A percentile compares a stretch with the other conserved stretches of the same genome.
Conservation (phyloP, 2,113 vertebrate species). For the Phaetusa simplex region DNA sequence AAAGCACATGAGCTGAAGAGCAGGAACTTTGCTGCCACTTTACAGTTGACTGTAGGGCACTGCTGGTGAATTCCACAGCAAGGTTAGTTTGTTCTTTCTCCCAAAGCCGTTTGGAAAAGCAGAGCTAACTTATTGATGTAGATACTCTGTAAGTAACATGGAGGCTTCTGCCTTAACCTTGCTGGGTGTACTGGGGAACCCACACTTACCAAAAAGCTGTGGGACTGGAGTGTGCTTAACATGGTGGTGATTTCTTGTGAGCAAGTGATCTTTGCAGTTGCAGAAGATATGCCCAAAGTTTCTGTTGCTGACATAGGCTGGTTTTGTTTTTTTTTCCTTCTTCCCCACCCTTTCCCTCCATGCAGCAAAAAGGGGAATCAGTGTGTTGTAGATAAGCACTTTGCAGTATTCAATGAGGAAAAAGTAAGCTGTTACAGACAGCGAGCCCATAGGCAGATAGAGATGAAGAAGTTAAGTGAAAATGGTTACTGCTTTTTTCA, state of each 20-base stretch:
- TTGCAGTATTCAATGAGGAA: neutral
- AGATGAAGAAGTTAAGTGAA: neutral
- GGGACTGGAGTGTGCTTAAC: neutral
- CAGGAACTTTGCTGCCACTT: neutral
- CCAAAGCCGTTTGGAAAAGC: neutral
- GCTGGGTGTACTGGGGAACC: neutral
- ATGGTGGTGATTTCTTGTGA: neutral
- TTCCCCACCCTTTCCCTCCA: fast-evolving
- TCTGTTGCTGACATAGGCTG: neutral
- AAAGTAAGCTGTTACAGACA: neutral
- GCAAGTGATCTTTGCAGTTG: neutral
- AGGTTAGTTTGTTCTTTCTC: neutral
- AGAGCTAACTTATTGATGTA: neutral
- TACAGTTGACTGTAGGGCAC: neutral
- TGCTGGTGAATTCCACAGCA: neutral
- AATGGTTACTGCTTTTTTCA: neutral
- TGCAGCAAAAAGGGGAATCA: neutral
- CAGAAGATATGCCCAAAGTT: neutral
- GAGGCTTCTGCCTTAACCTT: neutral
- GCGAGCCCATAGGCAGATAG: neutral
- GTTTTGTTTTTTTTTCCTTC: neutral
- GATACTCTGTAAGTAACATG: neutral
- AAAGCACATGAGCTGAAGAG: neutral
- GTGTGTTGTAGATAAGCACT: neutral
- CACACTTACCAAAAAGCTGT: neutral